A percentile compares a stretch with the other conserved stretches of the same genome.
Conservation (phyloP, 1,140 invertebrate genomes). For the Euwallacea similis region DNA sequence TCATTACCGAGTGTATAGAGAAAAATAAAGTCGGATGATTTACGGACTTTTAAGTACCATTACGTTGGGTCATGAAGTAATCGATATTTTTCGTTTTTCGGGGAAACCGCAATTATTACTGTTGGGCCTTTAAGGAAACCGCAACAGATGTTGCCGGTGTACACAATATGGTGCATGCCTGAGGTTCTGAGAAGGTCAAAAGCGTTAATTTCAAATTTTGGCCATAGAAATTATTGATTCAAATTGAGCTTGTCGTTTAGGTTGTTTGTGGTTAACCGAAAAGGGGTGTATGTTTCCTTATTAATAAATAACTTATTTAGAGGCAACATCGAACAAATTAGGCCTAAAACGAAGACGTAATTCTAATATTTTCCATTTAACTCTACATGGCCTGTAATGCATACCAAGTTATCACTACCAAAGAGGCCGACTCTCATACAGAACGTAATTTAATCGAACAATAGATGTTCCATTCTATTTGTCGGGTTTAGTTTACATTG, state of each 20-base stretch:
- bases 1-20: conserved; percentile 1
- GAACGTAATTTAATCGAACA: too few relatives aligned
- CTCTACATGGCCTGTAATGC: too few relatives aligned
- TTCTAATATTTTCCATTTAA: too few relatives aligned
- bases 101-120: background rate
- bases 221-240: background rate
- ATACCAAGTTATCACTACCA: too few relatives aligned
- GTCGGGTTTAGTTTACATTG: too few relatives aligned
- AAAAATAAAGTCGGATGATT: background rate
- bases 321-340: too few relatives aligned
- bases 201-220: background rate
- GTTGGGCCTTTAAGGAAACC: background rate
- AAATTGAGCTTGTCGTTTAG: background rate
- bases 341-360: too few relatives aligned
- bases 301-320: too few relatives aligned
- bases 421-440: too few relatives aligned
- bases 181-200: background rate
- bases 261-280: background rate
- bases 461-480: too few relatives aligned
- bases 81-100: background rate
- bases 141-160: background rate
- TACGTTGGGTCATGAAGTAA: background rate
- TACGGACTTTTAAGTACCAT: background rate
- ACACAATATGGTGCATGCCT: background rate
- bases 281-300: background rate